Evolutionary conservation across 2,888 invertebrate species (phyloP).

Genomic region (Diloba caeruleocephala): DNA sequence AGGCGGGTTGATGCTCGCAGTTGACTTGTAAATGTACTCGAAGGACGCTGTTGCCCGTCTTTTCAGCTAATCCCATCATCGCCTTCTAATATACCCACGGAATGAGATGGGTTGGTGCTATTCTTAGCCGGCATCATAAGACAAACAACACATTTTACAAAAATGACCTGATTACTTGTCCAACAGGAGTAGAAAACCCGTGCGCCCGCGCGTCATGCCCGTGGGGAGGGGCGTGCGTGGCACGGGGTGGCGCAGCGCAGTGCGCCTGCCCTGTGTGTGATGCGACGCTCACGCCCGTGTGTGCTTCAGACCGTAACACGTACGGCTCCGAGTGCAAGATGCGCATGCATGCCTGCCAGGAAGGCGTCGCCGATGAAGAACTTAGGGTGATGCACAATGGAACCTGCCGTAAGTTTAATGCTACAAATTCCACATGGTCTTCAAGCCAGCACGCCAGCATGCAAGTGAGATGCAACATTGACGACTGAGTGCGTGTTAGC

Average conservation of each 20-base stretch:
- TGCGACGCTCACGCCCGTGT: constrained; percentile 92
- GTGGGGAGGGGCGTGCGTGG: constrained; percentile 91
- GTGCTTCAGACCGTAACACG: constrained; percentile 93
- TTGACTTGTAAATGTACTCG: too few relatives aligned
- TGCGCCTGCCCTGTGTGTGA: constrained; percentile 94
- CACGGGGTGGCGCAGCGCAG: constrained; percentile 90
- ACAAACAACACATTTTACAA: too few relatives aligned
- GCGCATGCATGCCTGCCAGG: constrained; percentile 94
- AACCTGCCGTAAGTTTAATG: constrained; percentile 80
- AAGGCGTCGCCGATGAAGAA: constrained; percentile 91
- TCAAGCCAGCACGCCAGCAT: too few relatives aligned
- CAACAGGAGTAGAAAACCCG: constrained; percentile 87
- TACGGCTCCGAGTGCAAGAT: constrained; percentile 95
- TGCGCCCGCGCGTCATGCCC: constrained; percentile 90
- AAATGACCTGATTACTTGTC: not conserved
- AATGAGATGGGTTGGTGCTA: too few relatives aligned
- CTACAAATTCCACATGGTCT: not conserved
- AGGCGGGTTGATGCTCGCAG: too few relatives aligned
- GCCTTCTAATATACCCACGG: too few relatives aligned
- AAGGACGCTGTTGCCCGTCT: too few relatives aligned
- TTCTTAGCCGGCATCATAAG: too few relatives aligned
- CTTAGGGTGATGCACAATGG: constrained; percentile 90
- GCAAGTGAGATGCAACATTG: not conserved
- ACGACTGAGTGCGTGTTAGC: not conserved
- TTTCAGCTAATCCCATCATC: too few relatives aligned